Evolutionary conservation across 2,888 invertebrate species (phyloP), one percentile per base, ranked within the genome.

Genomic region (Dynastes tityus): DNA sequence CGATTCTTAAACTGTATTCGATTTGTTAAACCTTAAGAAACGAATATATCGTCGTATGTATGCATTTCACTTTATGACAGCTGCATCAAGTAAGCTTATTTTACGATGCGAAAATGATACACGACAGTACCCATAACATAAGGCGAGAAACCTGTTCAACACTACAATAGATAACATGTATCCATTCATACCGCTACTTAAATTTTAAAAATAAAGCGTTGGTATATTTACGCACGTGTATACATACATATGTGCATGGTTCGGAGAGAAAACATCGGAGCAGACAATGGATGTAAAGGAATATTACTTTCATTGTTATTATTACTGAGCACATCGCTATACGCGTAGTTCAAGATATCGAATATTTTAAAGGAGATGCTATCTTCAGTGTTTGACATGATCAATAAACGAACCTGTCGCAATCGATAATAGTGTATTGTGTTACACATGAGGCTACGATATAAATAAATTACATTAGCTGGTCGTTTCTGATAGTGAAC

Each of bases 361-460:
- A 73, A 40, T 55, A 58, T 58, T 22, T 58, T 58, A 40, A 58
- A 73, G 9, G 73, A 73, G 73, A 73, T 73, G 9, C 58, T 73
- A 73, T 73, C 73, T 73, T 37, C 16, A 13, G 11, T 40, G 22
- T 73, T 73, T 73, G 73, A 55, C 73, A 29, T 40, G 73, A 58
- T 73, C 73, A 73, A 73, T 73, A 68, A 68, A 58, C 37, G 73
- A 40, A 73, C 73, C 55, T 73, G 73, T 73, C 73, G 40, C 73
- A 73, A 73, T 73, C 73, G 58, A 73, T 73, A 73, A 73, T 73
- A 73, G 55, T 16, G 73, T 73, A 73, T 73, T 73, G 58, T 73
- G 73, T 73, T 73, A 73, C 73, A 73, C 58, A 61, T 61, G n/a
- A 73, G 58, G 9, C 16, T 58, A 61, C 58, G 22, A 40, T 73